Conservation (phyloP, 1,140 invertebrate species). For the Goniozus legneri region DNA sequence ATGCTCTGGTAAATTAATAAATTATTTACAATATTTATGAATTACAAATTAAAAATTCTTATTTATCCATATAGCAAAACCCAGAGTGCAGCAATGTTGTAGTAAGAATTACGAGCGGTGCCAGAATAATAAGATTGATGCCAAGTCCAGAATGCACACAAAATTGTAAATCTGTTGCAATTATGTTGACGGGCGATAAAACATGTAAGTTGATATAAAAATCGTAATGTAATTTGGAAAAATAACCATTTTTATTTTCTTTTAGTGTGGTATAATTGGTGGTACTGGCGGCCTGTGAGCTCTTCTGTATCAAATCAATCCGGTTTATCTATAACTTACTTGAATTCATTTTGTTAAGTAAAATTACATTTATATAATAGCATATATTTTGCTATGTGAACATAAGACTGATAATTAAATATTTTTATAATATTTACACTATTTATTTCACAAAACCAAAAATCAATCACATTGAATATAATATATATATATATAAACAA, state of each 20-base stretch:
- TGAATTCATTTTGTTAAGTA: conserved; percentile 68
- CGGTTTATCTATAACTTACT: conserved; percentile 63
- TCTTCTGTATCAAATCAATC: conserved; percentile 58
- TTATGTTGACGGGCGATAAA: conserved; percentile 63
- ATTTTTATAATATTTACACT: not conserved
- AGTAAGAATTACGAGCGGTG: conserved; percentile 63
- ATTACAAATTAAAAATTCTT: conserved; percentile 7
- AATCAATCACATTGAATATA: no score
- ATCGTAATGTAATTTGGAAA: not conserved
- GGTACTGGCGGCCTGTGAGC: conserved; percentile 73
- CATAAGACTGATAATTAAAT: not conserved
- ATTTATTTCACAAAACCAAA: no score
- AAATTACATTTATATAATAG: no score
- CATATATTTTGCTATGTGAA: no score
- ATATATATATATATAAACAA: no score
- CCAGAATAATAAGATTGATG: conserved; percentile 61
- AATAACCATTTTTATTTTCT: conserved; percentile 33
- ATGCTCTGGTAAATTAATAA: conserved; percentile 58
- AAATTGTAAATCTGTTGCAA: conserved; percentile 62
- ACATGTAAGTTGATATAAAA: conserved; percentile 61
- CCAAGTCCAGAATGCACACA: conserved; percentile 66
- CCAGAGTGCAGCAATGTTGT: conserved; percentile 75
- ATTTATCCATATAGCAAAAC: conserved; percentile 56
- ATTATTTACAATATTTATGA: no score
- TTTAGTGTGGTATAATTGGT: conserved; percentile 81